Evolutionary conservation across 2,888 invertebrate genomes (phyloP), one percentile per base, ranked within the genome.

Genomic region (Coenonympha arcania): DNA sequence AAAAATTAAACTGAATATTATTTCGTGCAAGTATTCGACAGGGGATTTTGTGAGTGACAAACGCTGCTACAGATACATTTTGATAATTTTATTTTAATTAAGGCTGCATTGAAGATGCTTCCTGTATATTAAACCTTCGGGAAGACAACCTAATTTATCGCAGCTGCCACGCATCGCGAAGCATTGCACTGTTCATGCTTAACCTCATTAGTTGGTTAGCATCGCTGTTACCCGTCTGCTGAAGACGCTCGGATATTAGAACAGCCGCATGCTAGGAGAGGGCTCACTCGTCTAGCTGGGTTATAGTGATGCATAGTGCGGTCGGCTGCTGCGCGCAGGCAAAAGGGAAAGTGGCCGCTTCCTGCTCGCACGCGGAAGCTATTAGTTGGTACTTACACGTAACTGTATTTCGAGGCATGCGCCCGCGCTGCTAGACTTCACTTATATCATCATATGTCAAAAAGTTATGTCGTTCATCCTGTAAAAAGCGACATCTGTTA

Each of bases 321-420:
- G 69, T 73, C 71, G 80, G 81, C 83, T 83, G 83, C 83, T 83
- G 84, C 79, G 80, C 78, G 65, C 76, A 68, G 80, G 82, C 79
- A 83, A 86, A 85, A 85, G 84, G 82, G 85, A 86, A 86, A 86
- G 85, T 85, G 79, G 66, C 68, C 65, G 75, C 76, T 86, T 85
- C 85, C 85, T 85, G 84, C 79, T 85, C 66, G 73, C 76, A 78
- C 78, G 76, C 84, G 85, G 85, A 86, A 85, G 77, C 68, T 75
- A 73, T 79, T 70, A 71, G 74, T 70, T 71, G 65, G 71, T 62
- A 57, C 63, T 68, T 64, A 70, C 69, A 75, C 79, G 77, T 79
- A 80, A 79, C 77, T 76, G 73, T 73, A 73, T 69, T 72, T 73
- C 68, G 53, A 58, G 58, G 49, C 60, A 50, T 55, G 58, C 48